These are phyloP conservation scores for Podarcis siculus DNA, from an alignment of 2,797 vertebrate genomes.

Conservation along the genomic window DNA sequence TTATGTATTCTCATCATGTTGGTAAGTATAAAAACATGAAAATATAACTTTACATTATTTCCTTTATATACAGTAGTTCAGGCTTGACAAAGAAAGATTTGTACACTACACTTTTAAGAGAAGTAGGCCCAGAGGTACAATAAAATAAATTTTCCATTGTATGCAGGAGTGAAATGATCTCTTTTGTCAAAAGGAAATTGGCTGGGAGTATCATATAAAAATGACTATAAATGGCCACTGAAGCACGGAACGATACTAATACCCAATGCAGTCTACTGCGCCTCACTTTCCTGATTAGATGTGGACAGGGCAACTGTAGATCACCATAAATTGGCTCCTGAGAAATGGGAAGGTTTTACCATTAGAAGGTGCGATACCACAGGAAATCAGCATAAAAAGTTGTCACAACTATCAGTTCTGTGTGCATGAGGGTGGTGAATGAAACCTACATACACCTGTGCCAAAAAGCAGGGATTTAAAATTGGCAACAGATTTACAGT, in stretches of 20 bases:
- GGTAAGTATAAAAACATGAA: constrained; percentile 86
- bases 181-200: constrained; percentile 61
- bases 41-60: constrained; percentile 87
- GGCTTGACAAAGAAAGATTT: constrained; percentile 79
- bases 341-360: constrained; percentile 45
- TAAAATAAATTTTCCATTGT: constrained; percentile 74
- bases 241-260: constrained; percentile 69
- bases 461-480: constrained; percentile 42
- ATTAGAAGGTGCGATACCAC: background rate
- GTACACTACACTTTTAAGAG: constrained; percentile 76
- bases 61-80: constrained; percentile 83
- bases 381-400: constrained; percentile 51
- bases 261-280: constrained; percentile 51
- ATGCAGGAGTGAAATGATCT: constrained; percentile 65
- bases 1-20: constrained; percentile 78
- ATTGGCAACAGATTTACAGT: constrained; percentile 43
- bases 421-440: constrained; percentile 39
- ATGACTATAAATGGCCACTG: constrained; percentile 78
- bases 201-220: constrained; percentile 68
- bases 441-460: constrained; percentile 39
- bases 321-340: constrained; percentile 27
- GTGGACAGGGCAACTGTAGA: constrained; percentile 49
- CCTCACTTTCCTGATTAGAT: constrained; percentile 72
- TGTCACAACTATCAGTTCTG: constrained; percentile 11
- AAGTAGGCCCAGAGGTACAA: constrained; percentile 79